Percentiles rank a stretch among this genome's conserved stretches.
phyloP scores from a whole-genome alignment of 2,113 vertebrate species.

The Larimichthys polyactis region DNA sequence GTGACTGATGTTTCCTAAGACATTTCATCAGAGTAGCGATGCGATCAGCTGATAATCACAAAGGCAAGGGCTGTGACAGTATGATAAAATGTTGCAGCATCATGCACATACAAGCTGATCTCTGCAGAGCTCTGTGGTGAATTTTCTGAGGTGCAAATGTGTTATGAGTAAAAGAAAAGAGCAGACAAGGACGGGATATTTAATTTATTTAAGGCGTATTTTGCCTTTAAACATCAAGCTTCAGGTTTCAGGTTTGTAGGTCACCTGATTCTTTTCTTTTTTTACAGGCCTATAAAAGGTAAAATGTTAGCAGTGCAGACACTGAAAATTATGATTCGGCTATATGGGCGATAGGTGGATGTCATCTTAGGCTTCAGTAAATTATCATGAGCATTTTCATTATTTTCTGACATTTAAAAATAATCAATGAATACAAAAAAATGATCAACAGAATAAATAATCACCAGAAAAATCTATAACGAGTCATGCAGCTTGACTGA shows the following conservation, averaged over 20 bases:
- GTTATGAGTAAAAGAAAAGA: not conserved
- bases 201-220: not conserved
- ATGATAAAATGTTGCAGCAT: conserved; percentile 2
- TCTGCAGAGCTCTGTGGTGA: not conserved
- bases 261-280: not conserved
- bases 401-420: not conserved
- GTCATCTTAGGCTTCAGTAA: no score
- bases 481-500: not conserved
- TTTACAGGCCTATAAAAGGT: not conserved
- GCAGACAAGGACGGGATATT: no score
- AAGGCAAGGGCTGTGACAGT: not conserved
- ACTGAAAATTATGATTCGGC: no score
- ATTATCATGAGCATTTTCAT: not conserved
- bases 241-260: not conserved
- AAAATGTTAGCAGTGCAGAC: no score
- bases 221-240: not conserved
- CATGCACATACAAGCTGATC: not conserved
- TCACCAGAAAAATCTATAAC: not conserved
- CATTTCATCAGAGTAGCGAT: conserved; percentile 5
- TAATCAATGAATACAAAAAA: not conserved
- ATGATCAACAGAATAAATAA: no score
- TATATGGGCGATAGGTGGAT: no score
- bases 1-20: conserved; percentile 13
- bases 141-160: not conserved
- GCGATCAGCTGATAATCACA: conserved; percentile 36